These are phyloP conservation scores for Imbricaverruca yamaguchii DNA, from an alignment of 2,888 invertebrate genomes.

Conservation along the genomic window DNA sequence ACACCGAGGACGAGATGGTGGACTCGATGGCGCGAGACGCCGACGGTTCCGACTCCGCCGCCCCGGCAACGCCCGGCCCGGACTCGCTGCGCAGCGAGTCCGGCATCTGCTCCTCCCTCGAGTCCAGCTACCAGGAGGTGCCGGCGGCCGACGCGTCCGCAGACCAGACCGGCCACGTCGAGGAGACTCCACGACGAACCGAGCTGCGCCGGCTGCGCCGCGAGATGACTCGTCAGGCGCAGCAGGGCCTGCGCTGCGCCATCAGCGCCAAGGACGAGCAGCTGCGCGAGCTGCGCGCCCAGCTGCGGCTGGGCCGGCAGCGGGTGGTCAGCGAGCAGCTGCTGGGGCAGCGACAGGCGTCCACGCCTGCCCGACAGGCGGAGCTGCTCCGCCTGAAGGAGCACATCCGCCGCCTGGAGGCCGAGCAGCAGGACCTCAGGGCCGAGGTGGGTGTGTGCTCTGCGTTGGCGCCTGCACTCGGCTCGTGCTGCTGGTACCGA, in stretches of 20 bases:
- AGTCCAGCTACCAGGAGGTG: constrained; percentile 9
- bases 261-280: constrained; percentile 11
- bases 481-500: too few species aligned
- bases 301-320: constrained; percentile 10
- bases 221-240: not conserved
- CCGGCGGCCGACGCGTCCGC: not conserved
- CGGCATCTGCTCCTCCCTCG: constrained; percentile 6
- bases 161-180: not conserved
- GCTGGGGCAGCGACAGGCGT: not conserved
- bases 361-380: not conserved
- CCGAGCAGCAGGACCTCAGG: not conserved
- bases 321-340: not conserved
- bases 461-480: too few species aligned
- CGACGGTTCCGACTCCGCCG: not conserved
- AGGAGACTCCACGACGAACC: not conserved
- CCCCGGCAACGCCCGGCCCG: not conserved
- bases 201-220: not conserved
- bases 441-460: not conserved
- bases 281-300: constrained; percentile 5
- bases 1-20: not conserved
- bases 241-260: not conserved
- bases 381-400: not conserved
- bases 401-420: not conserved
- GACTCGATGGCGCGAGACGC: not conserved
- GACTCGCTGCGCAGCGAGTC: constrained; percentile 18